phyloP scores from a whole-genome alignment of 2,797 vertebrate species.

The Cynopterus sphinx region DNA sequence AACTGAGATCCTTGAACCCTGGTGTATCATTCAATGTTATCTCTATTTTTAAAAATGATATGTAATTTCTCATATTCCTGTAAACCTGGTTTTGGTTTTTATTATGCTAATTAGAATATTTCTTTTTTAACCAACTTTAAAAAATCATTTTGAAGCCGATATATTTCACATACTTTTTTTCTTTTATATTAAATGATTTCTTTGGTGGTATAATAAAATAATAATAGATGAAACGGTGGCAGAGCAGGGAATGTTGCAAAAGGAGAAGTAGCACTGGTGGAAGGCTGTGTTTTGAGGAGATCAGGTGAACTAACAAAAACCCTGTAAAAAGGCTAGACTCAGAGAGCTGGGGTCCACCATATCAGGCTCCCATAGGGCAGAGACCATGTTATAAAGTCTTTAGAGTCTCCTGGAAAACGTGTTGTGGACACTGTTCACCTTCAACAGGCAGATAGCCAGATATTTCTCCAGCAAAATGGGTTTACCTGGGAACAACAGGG shows the following conservation, averaged over 20 bases:
- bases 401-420: neutral
- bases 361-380: neutral
- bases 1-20: neutral
- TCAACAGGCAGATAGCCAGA: neutral
- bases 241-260: neutral
- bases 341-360: neutral
- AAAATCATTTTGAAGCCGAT: neutral
- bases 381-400: neutral
- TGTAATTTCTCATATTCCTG: slow-evolving; percentile 3
- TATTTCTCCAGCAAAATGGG: neutral
- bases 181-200: slow-evolving; percentile 35
- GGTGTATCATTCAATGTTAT: neutral
- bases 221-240: neutral
- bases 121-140: neutral
- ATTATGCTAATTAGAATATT: slow-evolving; percentile 15
- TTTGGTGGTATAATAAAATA: slow-evolving; percentile 7
- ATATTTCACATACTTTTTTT: neutral
- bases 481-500: neutral
- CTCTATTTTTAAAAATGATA: neutral
- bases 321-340: neutral
- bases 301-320: neutral
- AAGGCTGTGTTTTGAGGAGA: neutral
- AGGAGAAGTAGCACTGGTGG: neutral
- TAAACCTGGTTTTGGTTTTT: slow-evolving; percentile 4
- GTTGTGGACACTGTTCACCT: neutral